Conservation (phyloP, 2,113 vertebrate species). For the Callipepla californica region DNA sequence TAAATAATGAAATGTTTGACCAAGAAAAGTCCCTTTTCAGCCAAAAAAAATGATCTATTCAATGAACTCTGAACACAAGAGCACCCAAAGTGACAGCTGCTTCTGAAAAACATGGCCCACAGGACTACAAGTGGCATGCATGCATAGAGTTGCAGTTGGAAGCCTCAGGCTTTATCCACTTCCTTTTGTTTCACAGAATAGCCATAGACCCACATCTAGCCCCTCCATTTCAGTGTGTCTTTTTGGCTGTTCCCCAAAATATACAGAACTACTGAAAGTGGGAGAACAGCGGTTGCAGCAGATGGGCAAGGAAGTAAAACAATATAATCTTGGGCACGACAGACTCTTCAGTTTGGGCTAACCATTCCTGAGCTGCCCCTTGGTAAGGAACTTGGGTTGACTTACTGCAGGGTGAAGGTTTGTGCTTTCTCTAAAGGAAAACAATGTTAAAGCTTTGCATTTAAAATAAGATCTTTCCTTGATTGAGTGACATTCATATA, state of each 20-base stretch:
- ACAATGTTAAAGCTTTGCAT: not conserved
- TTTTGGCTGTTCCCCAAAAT: not conserved
- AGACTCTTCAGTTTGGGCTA: not conserved
- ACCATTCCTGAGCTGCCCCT: not conserved
- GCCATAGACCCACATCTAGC: not conserved
- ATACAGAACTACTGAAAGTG: not conserved
- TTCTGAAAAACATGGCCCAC: not conserved
- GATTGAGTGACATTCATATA: not conserved
- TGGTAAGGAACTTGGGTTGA: not conserved
- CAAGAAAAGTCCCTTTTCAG: not conserved
- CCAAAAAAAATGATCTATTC: not conserved
- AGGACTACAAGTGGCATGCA: not conserved
- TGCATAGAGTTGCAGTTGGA: not conserved
- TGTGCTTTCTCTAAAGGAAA: not conserved
- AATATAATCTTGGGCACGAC: fast-evolving
- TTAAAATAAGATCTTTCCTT: not conserved
- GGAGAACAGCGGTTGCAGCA: not conserved
- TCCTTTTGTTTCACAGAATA: not conserved
- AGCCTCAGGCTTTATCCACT: not conserved
- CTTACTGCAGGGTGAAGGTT: not conserved
- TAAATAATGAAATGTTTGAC: not conserved
- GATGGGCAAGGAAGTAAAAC: not conserved
- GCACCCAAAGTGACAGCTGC: not conserved
- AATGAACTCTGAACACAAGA: not conserved
- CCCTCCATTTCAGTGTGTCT: not conserved